Evolutionary conservation across 2,113 vertebrate genomes (phyloP).

Genomic region (Rhabdomys dilectus): DNA sequence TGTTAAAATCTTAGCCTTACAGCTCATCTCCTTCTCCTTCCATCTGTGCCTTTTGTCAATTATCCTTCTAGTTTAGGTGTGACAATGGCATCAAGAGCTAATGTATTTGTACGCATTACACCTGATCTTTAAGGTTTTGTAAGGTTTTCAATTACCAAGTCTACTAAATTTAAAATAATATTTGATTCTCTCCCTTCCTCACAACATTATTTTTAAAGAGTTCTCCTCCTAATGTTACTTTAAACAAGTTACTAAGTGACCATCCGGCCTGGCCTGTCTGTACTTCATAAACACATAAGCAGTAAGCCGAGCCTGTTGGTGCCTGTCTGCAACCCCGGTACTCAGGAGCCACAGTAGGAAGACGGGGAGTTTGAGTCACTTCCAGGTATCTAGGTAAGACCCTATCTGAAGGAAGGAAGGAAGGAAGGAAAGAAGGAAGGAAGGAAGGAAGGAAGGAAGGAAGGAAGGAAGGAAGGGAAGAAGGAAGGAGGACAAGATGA

Average conservation of each 20-base stretch:
- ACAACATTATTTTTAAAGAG: neutral
- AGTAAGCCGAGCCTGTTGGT: neutral
- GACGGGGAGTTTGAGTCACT: neutral
- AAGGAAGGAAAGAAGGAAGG: no score
- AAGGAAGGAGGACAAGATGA: neutral
- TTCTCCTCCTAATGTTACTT: neutral
- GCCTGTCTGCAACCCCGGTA: neutral
- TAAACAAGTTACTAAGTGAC: neutral
- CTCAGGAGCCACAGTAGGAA: neutral
- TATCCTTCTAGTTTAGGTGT: neutral
- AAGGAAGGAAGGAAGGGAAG: no score
- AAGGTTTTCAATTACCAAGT: slow-evolving; percentile 24
- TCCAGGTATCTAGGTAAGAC: neutral
- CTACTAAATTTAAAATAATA: neutral
- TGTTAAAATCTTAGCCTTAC: slow-evolving; percentile 1
- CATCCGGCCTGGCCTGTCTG: neutral
- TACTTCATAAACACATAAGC: slow-evolving; percentile 47
- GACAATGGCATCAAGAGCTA: neutral
- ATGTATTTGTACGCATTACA: neutral
- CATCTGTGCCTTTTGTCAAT: neutral
- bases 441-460: no score
- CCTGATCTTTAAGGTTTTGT: neutral
- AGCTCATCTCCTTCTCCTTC: neutral
- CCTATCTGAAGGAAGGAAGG: neutral
- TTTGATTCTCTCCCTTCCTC: neutral